Percentiles rank a stretch among this genome's conserved stretches.
phyloP scores from a whole-genome alignment of 1,140 invertebrate species.

The Zaprionus ghesquierei region DNA sequence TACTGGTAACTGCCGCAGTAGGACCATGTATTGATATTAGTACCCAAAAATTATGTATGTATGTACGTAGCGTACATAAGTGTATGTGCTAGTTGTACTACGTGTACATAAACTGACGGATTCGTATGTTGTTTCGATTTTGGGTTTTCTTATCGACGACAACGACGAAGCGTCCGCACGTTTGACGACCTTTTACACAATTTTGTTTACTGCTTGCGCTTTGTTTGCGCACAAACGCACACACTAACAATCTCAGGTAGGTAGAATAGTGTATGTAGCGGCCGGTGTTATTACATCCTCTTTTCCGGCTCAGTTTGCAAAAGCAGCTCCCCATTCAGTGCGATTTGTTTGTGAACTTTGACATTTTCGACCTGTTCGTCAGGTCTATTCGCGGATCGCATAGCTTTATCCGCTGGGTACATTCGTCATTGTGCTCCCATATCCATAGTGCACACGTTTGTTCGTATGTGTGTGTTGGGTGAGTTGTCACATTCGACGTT shows the following conservation, averaged over 20 bases:
- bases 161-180: slow-evolving; percentile 36
- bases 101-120: neutral
- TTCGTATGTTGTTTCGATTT: slow-evolving; percentile 24
- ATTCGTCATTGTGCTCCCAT: slow-evolving; percentile 62
- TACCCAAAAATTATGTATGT: slow-evolving; percentile 24
- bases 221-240: slow-evolving; percentile 36
- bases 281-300: neutral
- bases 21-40: slow-evolving; percentile 67
- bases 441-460: slow-evolving; percentile 28
- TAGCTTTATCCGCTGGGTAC: slow-evolving; percentile 18
- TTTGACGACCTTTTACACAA: slow-evolving; percentile 68
- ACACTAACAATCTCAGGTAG: neutral
- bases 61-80: neutral
- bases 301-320: neutral
- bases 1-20: slow-evolving; percentile 66
- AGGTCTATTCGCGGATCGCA: slow-evolving; percentile 39
- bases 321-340: neutral
- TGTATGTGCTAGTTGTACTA: neutral
- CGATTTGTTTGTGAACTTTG: neutral
- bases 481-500: slow-evolving; percentile 28
- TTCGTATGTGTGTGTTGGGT: neutral
- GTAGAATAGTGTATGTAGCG: neutral
- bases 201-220: slow-evolving; percentile 43
- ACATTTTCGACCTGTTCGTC: slow-evolving; percentile 41
- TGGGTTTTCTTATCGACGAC: slow-evolving; percentile 54